phyloP scores from a whole-genome alignment of 2,797 vertebrate genomes.

The Peromyscus nudipes region DNA sequence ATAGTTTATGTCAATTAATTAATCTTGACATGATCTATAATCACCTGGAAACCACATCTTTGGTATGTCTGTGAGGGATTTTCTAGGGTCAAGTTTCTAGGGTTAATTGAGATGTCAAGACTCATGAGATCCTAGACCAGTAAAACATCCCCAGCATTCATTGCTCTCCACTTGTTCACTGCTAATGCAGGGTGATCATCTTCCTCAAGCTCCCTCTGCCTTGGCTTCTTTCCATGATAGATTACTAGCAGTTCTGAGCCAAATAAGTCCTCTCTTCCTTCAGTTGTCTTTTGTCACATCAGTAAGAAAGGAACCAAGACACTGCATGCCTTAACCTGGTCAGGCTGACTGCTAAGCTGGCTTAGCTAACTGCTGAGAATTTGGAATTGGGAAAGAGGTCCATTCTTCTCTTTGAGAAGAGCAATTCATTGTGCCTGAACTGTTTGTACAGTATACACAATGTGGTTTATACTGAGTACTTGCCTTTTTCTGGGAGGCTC shows the following conservation, averaged over 20 bases:
- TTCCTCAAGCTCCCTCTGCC: background rate
- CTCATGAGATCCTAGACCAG: background rate
- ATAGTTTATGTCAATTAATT: background rate
- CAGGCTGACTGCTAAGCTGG: background rate
- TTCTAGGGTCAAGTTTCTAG: background rate
- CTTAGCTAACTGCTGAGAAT: background rate
- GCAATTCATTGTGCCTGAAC: background rate
- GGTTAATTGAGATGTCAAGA: background rate
- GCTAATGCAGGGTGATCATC: background rate
- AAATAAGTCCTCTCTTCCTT: background rate
- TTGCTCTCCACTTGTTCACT: background rate
- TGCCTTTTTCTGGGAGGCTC: background rate
- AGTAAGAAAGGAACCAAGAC: background rate
- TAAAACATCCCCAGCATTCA: background rate
- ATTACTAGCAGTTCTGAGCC: background rate
- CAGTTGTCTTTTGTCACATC: background rate
- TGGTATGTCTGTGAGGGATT: background rate
- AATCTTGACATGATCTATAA: background rate
- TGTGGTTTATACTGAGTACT: background rate
- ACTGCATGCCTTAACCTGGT: background rate
- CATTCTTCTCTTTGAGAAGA: background rate
- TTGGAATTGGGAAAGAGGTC: slow-evolving; percentile 6
- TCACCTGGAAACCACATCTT: background rate
- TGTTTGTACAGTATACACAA: background rate
- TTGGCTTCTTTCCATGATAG: background rate